Percentiles rank a stretch among this genome's conserved stretches.
Evolutionary conservation across 2,113 vertebrate species (phyloP).

Genomic region (Pangasianodon hypophthalmus): DNA sequence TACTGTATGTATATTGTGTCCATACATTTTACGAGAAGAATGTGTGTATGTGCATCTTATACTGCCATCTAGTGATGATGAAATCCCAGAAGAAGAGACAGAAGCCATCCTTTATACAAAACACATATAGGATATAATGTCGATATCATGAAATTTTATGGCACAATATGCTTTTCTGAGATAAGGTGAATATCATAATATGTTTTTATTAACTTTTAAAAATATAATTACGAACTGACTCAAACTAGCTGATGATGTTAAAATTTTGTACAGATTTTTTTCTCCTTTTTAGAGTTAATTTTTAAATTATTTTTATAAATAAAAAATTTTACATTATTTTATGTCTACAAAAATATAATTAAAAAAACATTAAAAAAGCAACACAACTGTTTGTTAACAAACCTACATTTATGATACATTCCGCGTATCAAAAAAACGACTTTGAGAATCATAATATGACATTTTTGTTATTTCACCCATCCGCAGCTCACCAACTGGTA

Average conservation of each 20-base stretch:
- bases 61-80: constrained; percentile 79
- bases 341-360: neutral
- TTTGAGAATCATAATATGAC: neutral
- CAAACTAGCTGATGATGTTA: too few species aligned
- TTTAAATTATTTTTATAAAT: too few species aligned
- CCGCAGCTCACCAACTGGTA: neutral
- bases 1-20: neutral
- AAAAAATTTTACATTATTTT: too few species aligned
- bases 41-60: constrained; percentile 62
- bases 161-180: neutral
- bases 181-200: neutral
- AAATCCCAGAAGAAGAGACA: constrained; percentile 38
- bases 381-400: neutral
- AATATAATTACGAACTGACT: too few species aligned
- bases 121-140: neutral
- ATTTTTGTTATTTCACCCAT: neutral
- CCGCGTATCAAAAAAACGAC: neutral
- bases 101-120: neutral
- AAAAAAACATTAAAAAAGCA: neutral
- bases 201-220: neutral
- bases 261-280: too few species aligned
- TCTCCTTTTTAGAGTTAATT: too few species aligned
- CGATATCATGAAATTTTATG: neutral
- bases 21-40: neutral
- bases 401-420: neutral